Evolutionary conservation across 2,113 vertebrate species (phyloP).

Genomic region (Stegostoma tigrinum): DNA sequence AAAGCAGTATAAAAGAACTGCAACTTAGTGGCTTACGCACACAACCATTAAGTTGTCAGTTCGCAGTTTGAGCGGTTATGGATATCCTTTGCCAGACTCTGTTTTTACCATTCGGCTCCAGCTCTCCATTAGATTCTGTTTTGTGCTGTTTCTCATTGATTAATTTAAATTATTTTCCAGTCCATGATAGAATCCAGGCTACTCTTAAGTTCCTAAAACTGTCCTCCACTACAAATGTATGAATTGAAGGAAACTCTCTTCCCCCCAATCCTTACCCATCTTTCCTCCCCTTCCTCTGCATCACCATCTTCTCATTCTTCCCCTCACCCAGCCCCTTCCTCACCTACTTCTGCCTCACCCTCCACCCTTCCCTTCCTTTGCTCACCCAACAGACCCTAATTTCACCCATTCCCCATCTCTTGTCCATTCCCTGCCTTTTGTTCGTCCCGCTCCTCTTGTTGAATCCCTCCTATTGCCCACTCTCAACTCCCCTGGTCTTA

Average conservation of each 20-base stretch:
- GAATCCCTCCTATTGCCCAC: background rate
- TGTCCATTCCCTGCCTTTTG: no score
- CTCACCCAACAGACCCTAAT: background rate
- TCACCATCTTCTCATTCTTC: background rate
- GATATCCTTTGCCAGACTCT: background rate
- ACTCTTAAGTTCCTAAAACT: background rate
- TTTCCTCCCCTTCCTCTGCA: no score
- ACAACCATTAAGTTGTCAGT: background rate
- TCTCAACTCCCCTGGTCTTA: background rate
- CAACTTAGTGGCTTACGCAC: background rate
- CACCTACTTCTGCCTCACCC: background rate
- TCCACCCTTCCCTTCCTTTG: background rate
- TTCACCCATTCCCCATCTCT: background rate
- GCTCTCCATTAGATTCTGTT: background rate
- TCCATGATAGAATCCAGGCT: background rate
- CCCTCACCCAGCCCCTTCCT: background rate
- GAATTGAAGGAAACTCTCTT: background rate
- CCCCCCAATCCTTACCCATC: no score
- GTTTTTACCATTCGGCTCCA: background rate
- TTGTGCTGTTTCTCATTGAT: background rate
- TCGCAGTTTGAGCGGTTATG: background rate
- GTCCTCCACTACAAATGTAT: background rate
- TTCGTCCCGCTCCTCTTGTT: no score
- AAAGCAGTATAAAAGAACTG: background rate
- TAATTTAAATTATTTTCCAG: background rate